Evolutionary conservation across 2,113 vertebrate genomes (phyloP), one percentile per base, ranked within the genome.

Genomic region (Potamarius usumacintae): DNA sequence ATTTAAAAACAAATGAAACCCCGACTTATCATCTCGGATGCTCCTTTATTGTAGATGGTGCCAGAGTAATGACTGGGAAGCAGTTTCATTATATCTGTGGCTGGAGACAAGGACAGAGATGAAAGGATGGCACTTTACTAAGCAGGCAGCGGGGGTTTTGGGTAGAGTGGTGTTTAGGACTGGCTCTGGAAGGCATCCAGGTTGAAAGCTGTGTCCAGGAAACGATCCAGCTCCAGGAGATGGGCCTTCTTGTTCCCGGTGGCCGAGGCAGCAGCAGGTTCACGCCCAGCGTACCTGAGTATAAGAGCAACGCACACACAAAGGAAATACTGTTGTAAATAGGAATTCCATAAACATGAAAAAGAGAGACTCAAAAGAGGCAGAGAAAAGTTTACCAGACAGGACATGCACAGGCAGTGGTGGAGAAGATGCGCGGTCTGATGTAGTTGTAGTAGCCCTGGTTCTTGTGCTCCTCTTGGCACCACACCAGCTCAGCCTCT

Each of bases 381-480:
- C 5, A 1, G 53, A 60, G 20, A 34, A 58, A 57, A 10, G 50
- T 81, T 93, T 93, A 98, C 98, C 97, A 98, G 87, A 99, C 97
- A 0, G 97, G 97, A 76, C 97, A 97, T 92, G 96, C 92, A 0
- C 97, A 97, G 93, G 94, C 92, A 62, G 96, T 98, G 92, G 98
- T 99, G 91, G 97, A 99, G 69, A 97, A 96, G 83, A 99, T 97
- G 72, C 98, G 95, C 0, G 98, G 98, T 91, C 99, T 99, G 89
- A 99, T 97, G 0, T 99, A 99, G 94, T 99, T 98, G 0, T 99
- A 99, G 94, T 99, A 99, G 89, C 98, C 98, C 93, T 99, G 98
- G 94, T 99, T 99, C 93, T 99, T 99, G 94, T 99, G 98, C 91
- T 99, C 98, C 91, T 99, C 98, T 93, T 99, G 98, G 92, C 98